phyloP scores from a whole-genome alignment of 2,797 vertebrate species.

The Buphagus erythrorhynchus region DNA sequence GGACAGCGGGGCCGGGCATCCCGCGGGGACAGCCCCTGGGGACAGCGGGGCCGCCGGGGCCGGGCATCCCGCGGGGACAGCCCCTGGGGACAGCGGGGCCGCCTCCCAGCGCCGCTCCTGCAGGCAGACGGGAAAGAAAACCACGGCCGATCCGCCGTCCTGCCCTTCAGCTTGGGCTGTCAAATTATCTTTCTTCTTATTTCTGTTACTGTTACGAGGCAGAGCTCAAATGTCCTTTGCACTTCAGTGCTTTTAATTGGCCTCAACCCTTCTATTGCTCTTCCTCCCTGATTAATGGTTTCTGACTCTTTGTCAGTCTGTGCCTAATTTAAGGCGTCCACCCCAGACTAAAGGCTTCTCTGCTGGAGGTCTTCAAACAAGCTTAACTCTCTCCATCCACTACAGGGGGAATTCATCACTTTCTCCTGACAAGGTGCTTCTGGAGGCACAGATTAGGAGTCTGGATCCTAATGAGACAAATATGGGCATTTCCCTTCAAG shows the following conservation, averaged over 20 bases:
- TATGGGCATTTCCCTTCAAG: background rate
- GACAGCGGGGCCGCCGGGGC: too few species aligned
- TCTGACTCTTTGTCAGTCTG: background rate
- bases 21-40: too few species aligned
- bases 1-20: too few species aligned
- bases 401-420: background rate
- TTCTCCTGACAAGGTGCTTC: background rate
- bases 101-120: fast-evolving
- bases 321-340: background rate
- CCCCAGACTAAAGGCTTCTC: background rate
- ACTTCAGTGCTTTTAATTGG: background rate
- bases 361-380: background rate
- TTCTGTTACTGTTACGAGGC: fast-evolving
- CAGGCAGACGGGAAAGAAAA: background rate
- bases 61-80: background rate
- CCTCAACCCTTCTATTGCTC: background rate
- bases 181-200: background rate
- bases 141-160: background rate
- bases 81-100: background rate
- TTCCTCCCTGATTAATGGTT: background rate
- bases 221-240: fast-evolving
- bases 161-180: background rate
- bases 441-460: background rate
- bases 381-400: background rate
- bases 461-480: background rate